phyloP scores from a whole-genome alignment of 2,888 invertebrate species.

The Andricus curvator region DNA sequence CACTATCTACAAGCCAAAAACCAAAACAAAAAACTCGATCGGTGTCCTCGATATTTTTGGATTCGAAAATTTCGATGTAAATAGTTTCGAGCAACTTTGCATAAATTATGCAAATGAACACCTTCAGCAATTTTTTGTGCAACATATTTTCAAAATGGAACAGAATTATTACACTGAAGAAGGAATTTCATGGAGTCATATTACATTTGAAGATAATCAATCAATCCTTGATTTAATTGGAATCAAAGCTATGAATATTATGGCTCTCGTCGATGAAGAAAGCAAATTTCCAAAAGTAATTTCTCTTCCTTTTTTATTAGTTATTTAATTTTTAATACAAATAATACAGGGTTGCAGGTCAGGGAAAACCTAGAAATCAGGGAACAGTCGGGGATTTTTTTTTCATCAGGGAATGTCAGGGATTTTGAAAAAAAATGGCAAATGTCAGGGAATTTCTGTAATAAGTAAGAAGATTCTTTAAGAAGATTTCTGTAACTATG shows the following conservation, averaged over 20 bases:
- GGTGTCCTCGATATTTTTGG: conserved; percentile 98
- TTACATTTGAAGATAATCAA: conserved; percentile 96
- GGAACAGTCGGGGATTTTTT: no score
- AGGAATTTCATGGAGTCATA: conserved; percentile 94
- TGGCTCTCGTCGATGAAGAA: conserved; percentile 96
- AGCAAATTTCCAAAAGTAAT: conserved; percentile 86
- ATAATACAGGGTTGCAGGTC: background rate
- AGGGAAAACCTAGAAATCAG: no score
- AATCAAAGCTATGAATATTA: conserved; percentile 90
- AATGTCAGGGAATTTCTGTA: no score
- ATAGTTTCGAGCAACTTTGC: conserved; percentile 97
- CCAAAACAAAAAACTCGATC: conserved; percentile 86
- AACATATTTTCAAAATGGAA: conserved; percentile 97
- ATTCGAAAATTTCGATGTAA: conserved; percentile 95
- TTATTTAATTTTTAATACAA: background rate
- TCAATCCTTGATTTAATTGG: conserved; percentile 94
- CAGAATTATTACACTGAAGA: conserved; percentile 95
- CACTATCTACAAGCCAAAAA: conserved; percentile 86
- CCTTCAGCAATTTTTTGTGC: conserved; percentile 97
- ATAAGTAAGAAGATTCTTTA: no score
- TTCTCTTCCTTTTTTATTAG: conserved; percentile 1
- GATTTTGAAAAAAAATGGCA: no score
- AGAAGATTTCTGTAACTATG: no score
- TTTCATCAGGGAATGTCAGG: no score
- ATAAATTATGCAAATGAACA: conserved; percentile 99